Evolutionary conservation across 2,113 vertebrate genomes (phyloP).

Genomic region (Vidua chalybeata): DNA sequence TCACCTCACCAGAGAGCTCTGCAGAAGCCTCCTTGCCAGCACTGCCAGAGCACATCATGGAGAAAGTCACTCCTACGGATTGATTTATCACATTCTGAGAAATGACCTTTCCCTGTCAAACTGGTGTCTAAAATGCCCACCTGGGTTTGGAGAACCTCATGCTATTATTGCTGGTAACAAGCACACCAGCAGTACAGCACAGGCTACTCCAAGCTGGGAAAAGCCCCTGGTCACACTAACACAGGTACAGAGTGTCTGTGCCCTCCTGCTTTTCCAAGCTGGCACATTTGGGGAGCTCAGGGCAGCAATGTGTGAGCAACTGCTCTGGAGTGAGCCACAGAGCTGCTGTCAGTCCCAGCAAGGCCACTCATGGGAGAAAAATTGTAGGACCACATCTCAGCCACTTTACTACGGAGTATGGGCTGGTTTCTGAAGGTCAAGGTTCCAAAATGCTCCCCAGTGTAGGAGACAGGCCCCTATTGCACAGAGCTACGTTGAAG

Average conservation of each 20-base stretch:
- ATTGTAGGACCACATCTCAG: background rate
- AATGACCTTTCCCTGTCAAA: background rate
- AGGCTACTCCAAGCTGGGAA: background rate
- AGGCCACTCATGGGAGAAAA: background rate
- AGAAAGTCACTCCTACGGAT: background rate
- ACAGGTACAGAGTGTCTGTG: rapidly evolving
- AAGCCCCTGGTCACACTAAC: rapidly evolving
- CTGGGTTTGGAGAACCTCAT: background rate
- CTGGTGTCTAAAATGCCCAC: background rate
- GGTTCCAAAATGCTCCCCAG: background rate
- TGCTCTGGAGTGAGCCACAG: background rate
- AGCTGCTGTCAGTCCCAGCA: background rate
- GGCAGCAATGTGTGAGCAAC: background rate
- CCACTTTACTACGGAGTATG: background rate
- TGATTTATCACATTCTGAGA: background rate
- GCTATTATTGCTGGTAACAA: background rate
- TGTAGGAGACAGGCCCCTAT: background rate
- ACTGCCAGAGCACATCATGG: background rate
- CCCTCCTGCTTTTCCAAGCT: background rate
- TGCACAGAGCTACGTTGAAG: background rate
- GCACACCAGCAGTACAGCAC: background rate
- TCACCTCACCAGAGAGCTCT: background rate
- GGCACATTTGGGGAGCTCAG: background rate
- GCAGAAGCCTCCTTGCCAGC: background rate
- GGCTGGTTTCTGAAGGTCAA: background rate